Evolutionary conservation across 2,113 vertebrate genomes (phyloP).

Genomic region (Malurus elegans): DNA sequence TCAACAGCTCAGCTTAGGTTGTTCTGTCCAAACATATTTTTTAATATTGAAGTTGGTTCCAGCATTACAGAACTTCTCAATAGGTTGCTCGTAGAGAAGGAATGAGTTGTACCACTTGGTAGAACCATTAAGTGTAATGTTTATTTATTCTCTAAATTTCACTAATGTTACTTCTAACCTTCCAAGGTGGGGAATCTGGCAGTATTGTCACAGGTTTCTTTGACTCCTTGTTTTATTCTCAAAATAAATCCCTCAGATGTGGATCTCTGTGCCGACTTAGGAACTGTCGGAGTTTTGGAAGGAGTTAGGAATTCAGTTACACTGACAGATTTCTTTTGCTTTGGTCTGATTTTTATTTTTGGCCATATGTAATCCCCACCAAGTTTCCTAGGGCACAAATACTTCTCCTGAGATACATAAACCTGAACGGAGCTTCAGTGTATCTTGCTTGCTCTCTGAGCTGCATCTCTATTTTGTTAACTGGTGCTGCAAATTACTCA

Average conservation of each 20-base stretch:
- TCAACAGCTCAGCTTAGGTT: neutral
- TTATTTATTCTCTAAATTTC: neutral
- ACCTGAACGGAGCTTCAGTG: fast-evolving
- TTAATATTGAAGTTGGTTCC: neutral
- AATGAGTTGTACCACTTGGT: neutral
- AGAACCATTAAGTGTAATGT: neutral
- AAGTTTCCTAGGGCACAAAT: neutral
- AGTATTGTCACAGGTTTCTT: neutral
- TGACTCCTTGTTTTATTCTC: neutral
- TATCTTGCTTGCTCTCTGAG: neutral
- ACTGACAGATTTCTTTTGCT: neutral
- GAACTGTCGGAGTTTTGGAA: neutral
- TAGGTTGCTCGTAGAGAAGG: neutral
- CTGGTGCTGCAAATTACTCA: neutral
- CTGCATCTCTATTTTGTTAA: neutral
- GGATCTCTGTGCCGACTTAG: neutral
- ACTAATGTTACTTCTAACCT: neutral
- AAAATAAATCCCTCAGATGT: neutral
- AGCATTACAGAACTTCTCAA: neutral
- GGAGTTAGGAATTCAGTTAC: neutral
- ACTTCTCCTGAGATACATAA: neutral
- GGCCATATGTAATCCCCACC: neutral
- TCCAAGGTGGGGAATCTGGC: neutral
- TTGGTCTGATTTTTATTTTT: neutral
- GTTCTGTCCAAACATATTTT: neutral